Evolutionary conservation across 2,113 vertebrate species (phyloP), one percentile per base, ranked within the genome.

Genomic region (Chinchilla lanigera): DNA sequence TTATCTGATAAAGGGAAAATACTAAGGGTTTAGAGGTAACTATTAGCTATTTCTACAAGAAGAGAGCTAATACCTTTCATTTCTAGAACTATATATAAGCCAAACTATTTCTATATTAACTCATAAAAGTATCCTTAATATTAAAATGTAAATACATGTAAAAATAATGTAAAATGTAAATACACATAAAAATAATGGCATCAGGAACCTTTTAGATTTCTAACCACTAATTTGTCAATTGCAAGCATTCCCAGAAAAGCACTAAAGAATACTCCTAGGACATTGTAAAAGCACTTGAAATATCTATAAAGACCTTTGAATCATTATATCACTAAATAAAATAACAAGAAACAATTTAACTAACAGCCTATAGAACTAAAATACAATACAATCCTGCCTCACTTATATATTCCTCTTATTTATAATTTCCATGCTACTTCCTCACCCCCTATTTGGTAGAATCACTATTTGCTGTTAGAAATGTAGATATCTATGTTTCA

Each of bases 51-150:
- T 96, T 90, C 90, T 95, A 92, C 35, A 90, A 38, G 97, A n/a
- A 98, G 73, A 56, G 19, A 41, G 89, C 93, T 50, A 95, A 93
- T 69, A 92, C 80, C 63, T 84, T 82, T 65, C 85, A 93, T 97
- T 87, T 71, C 75, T 77, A 20, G 75, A 97, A 89, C 30, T 92
- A 75, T 1, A 90, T 58, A 89, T 69, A 94, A 96, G 63, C 0
- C 41, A 77, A 85, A 90, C 12, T 87, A 93, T 26, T 90, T 95
- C 61, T 91, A 9, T n/a, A 56, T 82, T 96, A 97, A 95, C 63
- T 80, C 54, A 90, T 81, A 67, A 93, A 88, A 97, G 85, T 61
- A 33, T 77, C 20, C 9, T 71, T 94, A 86, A 12, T 41, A 96
- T 87, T 83, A 92, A 94, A 96, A 93, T 85, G 11, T 54, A 93